Percentiles rank a stretch among this genome's conserved stretches.
Evolutionary conservation across 2,888 invertebrate species (phyloP).

Genomic region (Scaptodrosophila latifasciaeformis): DNA sequence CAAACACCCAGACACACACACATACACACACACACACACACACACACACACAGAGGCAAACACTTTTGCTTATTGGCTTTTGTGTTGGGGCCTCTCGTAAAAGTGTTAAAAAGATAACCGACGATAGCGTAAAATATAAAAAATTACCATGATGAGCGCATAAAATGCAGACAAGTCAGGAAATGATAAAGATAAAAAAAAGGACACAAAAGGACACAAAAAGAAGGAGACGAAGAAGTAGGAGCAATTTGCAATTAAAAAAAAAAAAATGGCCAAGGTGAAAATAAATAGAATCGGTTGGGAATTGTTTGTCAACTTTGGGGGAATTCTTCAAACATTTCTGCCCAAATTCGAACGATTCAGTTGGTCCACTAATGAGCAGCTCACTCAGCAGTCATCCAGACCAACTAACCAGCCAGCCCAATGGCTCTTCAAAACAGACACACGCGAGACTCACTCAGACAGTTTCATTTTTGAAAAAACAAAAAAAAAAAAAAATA

Average conservation of each 20-base stretch:
- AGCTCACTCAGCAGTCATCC: not conserved
- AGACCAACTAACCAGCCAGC: not conserved
- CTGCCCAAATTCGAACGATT: not conserved
- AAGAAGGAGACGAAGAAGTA: constrained; percentile 13
- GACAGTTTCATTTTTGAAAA: too few species aligned
- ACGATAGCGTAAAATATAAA: constrained; percentile 39
- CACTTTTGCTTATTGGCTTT: constrained; percentile 3
- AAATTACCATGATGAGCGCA: constrained; percentile 28
- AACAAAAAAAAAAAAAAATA: too few species aligned
- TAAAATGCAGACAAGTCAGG: constrained; percentile 17
- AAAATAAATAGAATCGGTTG: not conserved
- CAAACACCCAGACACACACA: too few species aligned
- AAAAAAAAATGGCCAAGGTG: not conserved
- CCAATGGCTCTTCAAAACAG: too few species aligned
- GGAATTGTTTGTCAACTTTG: not conserved
- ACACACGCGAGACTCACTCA: too few species aligned
- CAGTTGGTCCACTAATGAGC: not conserved
- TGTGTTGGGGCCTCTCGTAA: constrained; percentile 36
- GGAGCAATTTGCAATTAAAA: constrained; percentile 6
- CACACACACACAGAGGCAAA: too few species aligned
- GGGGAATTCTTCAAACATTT: too few species aligned
- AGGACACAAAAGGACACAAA: not conserved
- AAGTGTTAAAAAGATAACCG: constrained; percentile 65
- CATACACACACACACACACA: too few species aligned
- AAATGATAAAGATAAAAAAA: constrained; percentile 38